phyloP scores from a whole-genome alignment of 2,113 vertebrate genomes.

The Circaetus cinerascens region DNA sequence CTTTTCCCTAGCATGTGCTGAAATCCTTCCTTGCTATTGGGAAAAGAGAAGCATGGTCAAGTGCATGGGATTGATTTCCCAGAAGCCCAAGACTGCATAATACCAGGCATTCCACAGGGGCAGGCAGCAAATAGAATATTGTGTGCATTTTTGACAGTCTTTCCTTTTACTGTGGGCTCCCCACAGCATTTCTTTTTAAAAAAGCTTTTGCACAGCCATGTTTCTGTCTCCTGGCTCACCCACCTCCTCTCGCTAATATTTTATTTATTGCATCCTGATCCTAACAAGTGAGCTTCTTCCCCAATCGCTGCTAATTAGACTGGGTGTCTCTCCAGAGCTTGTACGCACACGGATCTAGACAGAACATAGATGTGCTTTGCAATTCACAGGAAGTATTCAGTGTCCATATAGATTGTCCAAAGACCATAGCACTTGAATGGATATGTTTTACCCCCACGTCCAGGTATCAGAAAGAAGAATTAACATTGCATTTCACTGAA shows the following conservation, averaged over 20 bases:
- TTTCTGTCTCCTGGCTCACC: not conserved
- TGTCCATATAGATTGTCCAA: not conserved
- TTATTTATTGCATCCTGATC: conserved; percentile 39
- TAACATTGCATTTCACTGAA: not conserved
- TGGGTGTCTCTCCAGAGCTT: not conserved
- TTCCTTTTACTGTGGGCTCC: not conserved
- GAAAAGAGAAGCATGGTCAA: not conserved
- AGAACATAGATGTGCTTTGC: not conserved
- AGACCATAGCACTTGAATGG: not conserved
- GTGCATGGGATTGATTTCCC: conserved; percentile 41
- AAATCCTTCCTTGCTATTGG: not conserved
- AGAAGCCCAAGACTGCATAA: not conserved
- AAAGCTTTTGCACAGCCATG: not conserved
- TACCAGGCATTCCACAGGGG: not conserved
- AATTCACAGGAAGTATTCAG: not conserved
- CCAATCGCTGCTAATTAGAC: not conserved
- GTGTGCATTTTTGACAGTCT: not conserved
- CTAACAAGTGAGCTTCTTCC: not conserved
- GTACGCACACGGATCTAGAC: not conserved
- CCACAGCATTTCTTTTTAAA: not conserved
- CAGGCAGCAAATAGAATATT: not conserved
- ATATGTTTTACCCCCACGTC: not conserved
- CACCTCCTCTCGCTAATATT: not conserved
- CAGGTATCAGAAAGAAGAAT: not conserved
- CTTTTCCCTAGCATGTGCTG: not conserved